These are phyloP conservation scores for Dicrostonyx torquatus DNA, from an alignment of 2,797 vertebrate genomes.

Conservation along the genomic window DNA sequence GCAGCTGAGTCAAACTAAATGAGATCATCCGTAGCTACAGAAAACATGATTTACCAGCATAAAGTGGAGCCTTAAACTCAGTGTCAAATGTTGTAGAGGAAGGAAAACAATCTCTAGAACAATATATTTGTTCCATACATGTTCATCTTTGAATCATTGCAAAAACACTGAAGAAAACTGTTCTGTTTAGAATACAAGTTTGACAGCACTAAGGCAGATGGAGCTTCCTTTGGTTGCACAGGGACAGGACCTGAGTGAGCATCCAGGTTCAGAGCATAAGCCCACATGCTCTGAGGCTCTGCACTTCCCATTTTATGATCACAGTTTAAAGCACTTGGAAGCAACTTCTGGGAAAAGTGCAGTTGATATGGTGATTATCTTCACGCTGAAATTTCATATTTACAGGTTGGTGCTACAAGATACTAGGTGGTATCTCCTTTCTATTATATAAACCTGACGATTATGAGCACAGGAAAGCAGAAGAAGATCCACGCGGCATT, in stretches of 20 bases:
- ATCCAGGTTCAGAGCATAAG: background rate
- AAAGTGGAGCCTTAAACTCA: background rate
- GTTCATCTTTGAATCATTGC: background rate
- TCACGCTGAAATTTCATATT: background rate
- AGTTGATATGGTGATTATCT: background rate
- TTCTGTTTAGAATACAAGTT: background rate
- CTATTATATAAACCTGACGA: background rate
- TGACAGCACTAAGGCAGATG: background rate
- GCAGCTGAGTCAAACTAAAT: background rate
- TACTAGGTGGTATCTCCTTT: background rate
- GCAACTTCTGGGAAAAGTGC: background rate
- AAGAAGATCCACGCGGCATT: background rate
- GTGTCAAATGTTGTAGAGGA: background rate
- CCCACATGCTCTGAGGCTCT: background rate
- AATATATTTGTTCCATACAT: background rate
- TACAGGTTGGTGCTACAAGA: background rate
- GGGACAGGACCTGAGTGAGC: background rate
- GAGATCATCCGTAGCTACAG: background rate
- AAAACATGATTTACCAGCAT: background rate
- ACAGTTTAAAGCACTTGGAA: background rate
- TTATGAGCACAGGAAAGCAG: background rate
- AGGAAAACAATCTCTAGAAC: background rate
- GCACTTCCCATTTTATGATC: slow-evolving; percentile 6
- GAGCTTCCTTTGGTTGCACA: background rate
- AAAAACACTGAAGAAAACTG: background rate